phyloP scores from a whole-genome alignment of 2,888 invertebrate genomes.

The Lagria hirta region DNA sequence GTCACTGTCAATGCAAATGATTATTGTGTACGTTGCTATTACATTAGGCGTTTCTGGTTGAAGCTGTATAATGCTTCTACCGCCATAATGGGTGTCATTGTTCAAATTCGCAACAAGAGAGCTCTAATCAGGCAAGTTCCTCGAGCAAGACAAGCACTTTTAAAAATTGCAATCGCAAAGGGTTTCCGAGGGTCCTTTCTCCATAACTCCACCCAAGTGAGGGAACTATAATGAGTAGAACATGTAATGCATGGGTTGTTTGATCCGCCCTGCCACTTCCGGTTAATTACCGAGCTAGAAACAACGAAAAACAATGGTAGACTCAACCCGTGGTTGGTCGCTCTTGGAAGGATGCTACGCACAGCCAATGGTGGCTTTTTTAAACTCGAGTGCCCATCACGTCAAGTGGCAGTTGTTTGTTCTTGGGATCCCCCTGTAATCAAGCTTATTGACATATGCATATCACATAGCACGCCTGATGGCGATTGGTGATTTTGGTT shows the following conservation, averaged over 20 bases:
- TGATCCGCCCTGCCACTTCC: conserved; percentile 50
- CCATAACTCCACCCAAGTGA: conserved; percentile 45
- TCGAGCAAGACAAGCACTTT: conserved; percentile 28
- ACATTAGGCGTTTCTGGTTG: too few relatives aligned
- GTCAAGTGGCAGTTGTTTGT: conserved; percentile 37
- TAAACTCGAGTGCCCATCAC: conserved; percentile 38
- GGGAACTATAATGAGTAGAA: conserved; percentile 44
- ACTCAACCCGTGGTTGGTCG: conserved; percentile 48
- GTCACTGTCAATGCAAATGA: too few relatives aligned
- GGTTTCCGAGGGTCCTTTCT: conserved; percentile 27
- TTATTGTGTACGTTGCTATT: too few relatives aligned
- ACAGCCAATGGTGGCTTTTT: conserved; percentile 46
- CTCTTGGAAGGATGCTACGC: conserved; percentile 40
- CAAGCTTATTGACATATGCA: conserved; percentile 25
- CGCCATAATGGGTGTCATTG: conserved; percentile 19
- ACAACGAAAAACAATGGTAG: conserved; percentile 50
- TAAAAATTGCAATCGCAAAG: conserved; percentile 29
- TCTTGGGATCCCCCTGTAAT: conserved; percentile 27
- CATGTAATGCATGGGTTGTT: conserved; percentile 44
- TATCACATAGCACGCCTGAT: conserved; percentile 27
- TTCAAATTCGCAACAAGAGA: conserved; percentile 8
- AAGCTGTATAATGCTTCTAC: too few relatives aligned
- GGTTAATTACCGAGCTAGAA: conserved; percentile 48
- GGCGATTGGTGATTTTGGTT: conserved; percentile 19
- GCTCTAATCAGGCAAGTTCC: conserved; percentile 13